Evolutionary conservation across 2,797 vertebrate species (phyloP), one percentile per base, ranked within the genome.

Genomic region (Melanotaenia maccullochi): DNA sequence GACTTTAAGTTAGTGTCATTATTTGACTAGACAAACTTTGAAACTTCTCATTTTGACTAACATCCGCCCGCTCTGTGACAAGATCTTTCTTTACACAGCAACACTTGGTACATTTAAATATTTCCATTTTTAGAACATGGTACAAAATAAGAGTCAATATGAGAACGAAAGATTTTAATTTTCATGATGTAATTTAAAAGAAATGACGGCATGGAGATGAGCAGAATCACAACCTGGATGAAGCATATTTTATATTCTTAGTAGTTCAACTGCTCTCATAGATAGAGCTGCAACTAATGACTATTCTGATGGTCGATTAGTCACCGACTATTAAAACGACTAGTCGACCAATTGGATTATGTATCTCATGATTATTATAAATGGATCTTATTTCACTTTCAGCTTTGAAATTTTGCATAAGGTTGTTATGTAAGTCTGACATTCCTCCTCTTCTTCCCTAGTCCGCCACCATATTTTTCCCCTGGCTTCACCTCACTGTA

Each of bases 11-110:
- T 20, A 36, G 78, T 86, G 83, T 79, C 76, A 70, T 42, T 64
- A 38, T 75, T 1, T 49, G 30, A 66, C 61, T 24, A 44, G 8
- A 36, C 18, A 7, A 40, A 54, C 4, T 58, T n/a, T 58, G 67
- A 81, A 68, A 76, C 69, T 9, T 55, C 71, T 33, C 42, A 61
- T 60, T 69, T 33, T 82, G 71, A 80, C 58, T 8, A 68, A 82
- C 49, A 69, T 70, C 73, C n/a, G 65, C n/a, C 24, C 11, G 36
- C 44, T 28, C 36, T 56, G 6, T 47, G 33, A 59, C 54, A 42
- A 36, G 0, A 4, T 60, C 69, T 54, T 54, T 42, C 33, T 36
- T 20, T 54, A 25, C 18, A 63, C 28, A 36, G 61, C 9, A 12
- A 22, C 5, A 70, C 59, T 7, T 60, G 42, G 8, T 4, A 12